A percentile compares a stretch with the other conserved stretches of the same genome.
Conservation (phyloP, 2,113 vertebrate species). For the Channa argus region DNA sequence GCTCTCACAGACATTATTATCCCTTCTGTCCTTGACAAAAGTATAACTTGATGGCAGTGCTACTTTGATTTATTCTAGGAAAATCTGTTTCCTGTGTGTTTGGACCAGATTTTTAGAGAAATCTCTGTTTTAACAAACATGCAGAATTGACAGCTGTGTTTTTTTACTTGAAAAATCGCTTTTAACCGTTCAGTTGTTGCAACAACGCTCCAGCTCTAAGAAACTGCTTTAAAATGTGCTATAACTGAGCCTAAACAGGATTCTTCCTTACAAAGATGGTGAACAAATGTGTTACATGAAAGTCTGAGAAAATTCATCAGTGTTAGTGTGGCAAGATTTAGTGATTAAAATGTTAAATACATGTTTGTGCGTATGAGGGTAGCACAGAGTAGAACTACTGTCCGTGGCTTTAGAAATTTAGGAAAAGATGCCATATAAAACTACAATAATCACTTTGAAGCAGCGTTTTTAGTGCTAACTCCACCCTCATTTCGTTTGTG, state of each 20-base stretch:
- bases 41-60: slow-evolving; percentile 9
- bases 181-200: no score
- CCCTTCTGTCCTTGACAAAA: slow-evolving; percentile 27
- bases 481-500: not conserved
- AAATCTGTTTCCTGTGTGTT: slow-evolving; percentile 8
- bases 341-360: not conserved
- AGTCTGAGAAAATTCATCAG: not conserved
- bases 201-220: no score
- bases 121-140: not conserved
- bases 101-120: not conserved
- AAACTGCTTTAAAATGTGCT: not conserved
- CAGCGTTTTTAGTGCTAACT: not conserved
- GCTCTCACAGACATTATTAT: slow-evolving; percentile 11
- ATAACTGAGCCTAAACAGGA: not conserved
- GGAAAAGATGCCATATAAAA: no score
- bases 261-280: not conserved
- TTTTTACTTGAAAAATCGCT: no score
- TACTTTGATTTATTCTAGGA: slow-evolving; percentile 18
- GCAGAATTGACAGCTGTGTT: not conserved
- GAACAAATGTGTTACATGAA: not conserved
- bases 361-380: not conserved
- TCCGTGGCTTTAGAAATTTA: no score
- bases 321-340: not conserved
- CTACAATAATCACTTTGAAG: not conserved
- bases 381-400: not conserved